Evolutionary conservation across 2,888 invertebrate genomes (phyloP), one percentile per base, ranked within the genome.

Genomic region (Xylota segnis): DNA sequence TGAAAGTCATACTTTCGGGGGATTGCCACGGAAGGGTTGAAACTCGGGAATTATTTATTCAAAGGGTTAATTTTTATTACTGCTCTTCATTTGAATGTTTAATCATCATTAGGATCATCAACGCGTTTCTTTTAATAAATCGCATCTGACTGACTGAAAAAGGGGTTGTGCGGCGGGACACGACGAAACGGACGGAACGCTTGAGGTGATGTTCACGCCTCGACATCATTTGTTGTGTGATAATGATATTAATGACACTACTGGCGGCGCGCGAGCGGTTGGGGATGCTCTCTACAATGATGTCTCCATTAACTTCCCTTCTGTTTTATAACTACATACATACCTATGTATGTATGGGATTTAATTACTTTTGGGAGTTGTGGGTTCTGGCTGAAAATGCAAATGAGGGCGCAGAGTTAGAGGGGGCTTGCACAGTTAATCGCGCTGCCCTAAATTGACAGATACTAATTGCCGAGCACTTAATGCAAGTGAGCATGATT

Each of bases 51-150:
- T 65, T 74, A 74, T 74, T 65, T 43, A 78, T 78, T 74, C 68
- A 76, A 79, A 79, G 84, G 86, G 81, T 86, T 81, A 82, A 81
- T 84, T 72, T 71, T 72, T 86, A 86, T 81, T 68, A 81, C 71
- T 66, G 43, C 68, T 56, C 56, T 76, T 76, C 86, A 82, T 76
- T 84, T 84, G 84, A 84, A 84, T 86, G 81, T 86, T 82, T 81
- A 81, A 77, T 86, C 76, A 76, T 86, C 81, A 76, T 84, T 79
- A 79, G 79, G 75, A 79, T 84, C 74, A 75, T 84, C 79, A 84
- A 75, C 81, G 76, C 71, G n/a, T n/a, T 40, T 59, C 59, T 61
- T 29, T 72, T 66, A 74, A 74, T 70, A 58, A 58, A 63, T 70
- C 63, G n/a, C 78, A 78, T 61, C 63, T 72, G 72, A 54, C 47